Percentiles rank a stretch among this genome's conserved stretches.
These are phyloP conservation scores for Cinclus cinclus DNA, from an alignment of 2,113 vertebrate species.

Conservation along the genomic window DNA sequence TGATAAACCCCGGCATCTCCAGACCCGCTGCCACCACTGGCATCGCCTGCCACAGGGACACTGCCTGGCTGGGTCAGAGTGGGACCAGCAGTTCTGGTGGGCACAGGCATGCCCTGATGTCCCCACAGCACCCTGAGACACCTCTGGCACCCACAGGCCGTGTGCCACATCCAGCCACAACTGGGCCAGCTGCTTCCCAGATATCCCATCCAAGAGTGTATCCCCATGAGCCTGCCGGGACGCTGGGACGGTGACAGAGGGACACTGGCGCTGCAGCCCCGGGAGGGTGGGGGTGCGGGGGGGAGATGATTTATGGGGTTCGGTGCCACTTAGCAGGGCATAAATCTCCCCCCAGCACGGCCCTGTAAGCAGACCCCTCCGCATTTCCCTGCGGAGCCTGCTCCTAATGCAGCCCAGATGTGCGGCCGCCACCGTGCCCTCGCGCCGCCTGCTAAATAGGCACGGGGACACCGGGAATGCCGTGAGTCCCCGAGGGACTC, in stretches of 20 bases:
- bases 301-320: background rate
- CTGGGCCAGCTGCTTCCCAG: background rate
- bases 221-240: fast-evolving
- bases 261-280: background rate
- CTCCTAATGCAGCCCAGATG: constrained; percentile 58
- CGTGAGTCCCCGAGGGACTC: background rate
- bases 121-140: background rate
- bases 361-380: constrained; percentile 40
- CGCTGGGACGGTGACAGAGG: background rate
- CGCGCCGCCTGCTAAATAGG: background rate
- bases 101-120: fast-evolving
- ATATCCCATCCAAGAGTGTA: background rate
- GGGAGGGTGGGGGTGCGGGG: background rate
- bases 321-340: constrained; percentile 36
- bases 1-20: background rate
- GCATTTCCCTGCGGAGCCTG: constrained; percentile 32
- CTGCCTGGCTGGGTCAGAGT: fast-evolving
- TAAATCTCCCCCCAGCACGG: constrained; percentile 4
- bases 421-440: constrained; percentile 31
- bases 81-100: fast-evolving
- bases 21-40: fast-evolving
- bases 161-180: background rate
- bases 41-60: fast-evolving
- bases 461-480: background rate
- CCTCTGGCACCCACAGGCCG: background rate